A percentile compares a stretch with the other conserved stretches of the same genome.
Evolutionary conservation across 1,140 invertebrate species (phyloP).

Genomic region (Coptotermes formosanus): DNA sequence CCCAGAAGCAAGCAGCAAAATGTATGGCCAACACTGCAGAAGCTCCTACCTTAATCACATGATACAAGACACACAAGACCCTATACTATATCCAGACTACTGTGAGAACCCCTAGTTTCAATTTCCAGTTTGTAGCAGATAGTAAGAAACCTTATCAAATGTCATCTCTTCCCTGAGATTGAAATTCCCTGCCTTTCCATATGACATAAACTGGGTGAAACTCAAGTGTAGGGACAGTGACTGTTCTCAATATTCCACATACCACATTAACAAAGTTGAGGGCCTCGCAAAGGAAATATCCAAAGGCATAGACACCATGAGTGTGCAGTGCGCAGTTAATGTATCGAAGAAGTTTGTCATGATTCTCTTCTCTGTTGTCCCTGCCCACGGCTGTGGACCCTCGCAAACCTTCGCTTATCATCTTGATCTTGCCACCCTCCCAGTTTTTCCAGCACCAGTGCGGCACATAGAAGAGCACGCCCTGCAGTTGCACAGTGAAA

Average conservation of each 20-base stretch:
- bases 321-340: conserved; percentile 74
- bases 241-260: conserved; percentile 46
- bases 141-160: too few species aligned
- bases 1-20: too few species aligned
- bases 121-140: too few species aligned
- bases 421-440: conserved; percentile 80
- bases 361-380: conserved; percentile 62
- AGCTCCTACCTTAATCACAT: too few species aligned
- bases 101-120: too few species aligned
- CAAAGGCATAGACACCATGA: conserved; percentile 81
- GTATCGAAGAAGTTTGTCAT: conserved; percentile 74
- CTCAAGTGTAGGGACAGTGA: too few species aligned
- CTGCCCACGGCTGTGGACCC: conserved; percentile 65
- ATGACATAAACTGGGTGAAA: too few species aligned
- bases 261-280: conserved; percentile 85
- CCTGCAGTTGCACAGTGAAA: conserved; percentile 50
- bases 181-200: too few species aligned
- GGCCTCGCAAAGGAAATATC: conserved; percentile 81
- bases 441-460: conserved; percentile 90
- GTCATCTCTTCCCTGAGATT: too few species aligned
- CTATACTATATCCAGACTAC: too few species aligned
- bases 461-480: conserved; percentile 79
- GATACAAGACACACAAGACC: too few species aligned
- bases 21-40: too few species aligned
- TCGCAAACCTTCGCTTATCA: conserved; percentile 78